These are phyloP conservation scores for Scaptomyza caliginosa DNA, from an alignment of 2,888 invertebrate species.

Conservation along the genomic window DNA sequence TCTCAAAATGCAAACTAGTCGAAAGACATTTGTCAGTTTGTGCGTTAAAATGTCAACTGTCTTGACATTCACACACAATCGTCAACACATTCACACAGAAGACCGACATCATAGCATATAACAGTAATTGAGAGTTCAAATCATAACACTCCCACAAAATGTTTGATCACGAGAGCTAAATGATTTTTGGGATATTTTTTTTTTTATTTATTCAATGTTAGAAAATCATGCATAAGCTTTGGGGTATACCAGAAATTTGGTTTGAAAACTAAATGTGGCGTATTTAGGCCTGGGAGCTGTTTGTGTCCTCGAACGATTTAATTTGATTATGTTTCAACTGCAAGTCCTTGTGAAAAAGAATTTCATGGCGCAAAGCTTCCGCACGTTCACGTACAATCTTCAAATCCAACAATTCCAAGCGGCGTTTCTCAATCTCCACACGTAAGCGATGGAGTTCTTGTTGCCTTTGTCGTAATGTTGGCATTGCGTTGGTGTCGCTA, in stretches of 20 bases:
- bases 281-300: conserved; percentile 59
- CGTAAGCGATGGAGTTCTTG: conserved; percentile 73
- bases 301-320: conserved; percentile 56
- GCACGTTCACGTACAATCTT: conserved; percentile 75
- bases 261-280: not conserved
- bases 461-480: conserved; percentile 67
- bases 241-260: conserved; percentile 20
- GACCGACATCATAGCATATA: not conserved
- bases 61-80: conserved; percentile 34
- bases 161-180: no score
- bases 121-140: conserved; percentile 3
- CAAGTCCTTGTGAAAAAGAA: conserved; percentile 75
- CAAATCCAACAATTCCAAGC: conserved; percentile 71
- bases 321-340: conserved; percentile 63
- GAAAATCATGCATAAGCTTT: conserved; percentile 1
- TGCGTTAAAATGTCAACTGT: conserved; percentile 25
- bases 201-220: conserved; percentile 15
- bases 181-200: no score
- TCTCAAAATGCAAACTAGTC: conserved; percentile 9
- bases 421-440: conserved; percentile 72
- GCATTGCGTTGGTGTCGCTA: conserved; percentile 11
- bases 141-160: no score
- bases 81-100: conserved; percentile 4
- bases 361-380: conserved; percentile 66
- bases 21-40: conserved; percentile 18